Evolutionary conservation across 2,797 vertebrate species (phyloP), one percentile per base, ranked within the genome.

Genomic region (Nannoperca obscura): DNA sequence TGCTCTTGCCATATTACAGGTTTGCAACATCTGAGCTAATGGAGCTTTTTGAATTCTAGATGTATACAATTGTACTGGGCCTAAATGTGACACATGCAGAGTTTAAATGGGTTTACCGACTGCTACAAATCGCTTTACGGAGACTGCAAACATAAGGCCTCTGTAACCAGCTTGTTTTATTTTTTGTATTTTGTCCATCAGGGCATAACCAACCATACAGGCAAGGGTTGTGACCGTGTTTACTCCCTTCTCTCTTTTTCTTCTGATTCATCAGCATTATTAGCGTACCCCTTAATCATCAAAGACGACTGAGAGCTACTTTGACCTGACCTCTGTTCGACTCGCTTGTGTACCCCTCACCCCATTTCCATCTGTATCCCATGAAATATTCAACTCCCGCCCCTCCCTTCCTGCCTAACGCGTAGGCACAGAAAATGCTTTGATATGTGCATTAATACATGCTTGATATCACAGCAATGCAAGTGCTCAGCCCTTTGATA

Each of bases 401-500:
- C 69, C 84, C 74, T 69, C 86, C 77, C 58, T 30, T 59, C 62
- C 47, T 68, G 81, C 83, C 74, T 81, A 83, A 89, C 63, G 24
- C 50, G 46, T 76, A 82, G 70, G 44, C 75, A 30, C 36, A 47
- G 61, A 73, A 68, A 85, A 52, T 0, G 24, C 92, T 94, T 94
- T 93, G 92, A 92, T 94, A 89, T 82, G 52, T 69, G 75, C 71
- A 3, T 79, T 91, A 91, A 89, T 88, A 84, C 88, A 88, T 74
- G 87, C 88, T 86, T 90, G 90, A 86, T 90, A 89, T 89, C 80
- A 76, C 86, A 86, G 85, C 60, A 19, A 59, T 78, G 85, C 82
- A 52, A 71, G 75, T 24, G 36, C 85, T 83, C 79, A 59, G 75
- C 76, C 74, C 92, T 94, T 94, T 94, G 92, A 94, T 94, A 93